Evolutionary conservation across 2,888 invertebrate species (phyloP), one percentile per base, ranked within the genome.

Genomic region (Auanema freiburgensis): DNA sequence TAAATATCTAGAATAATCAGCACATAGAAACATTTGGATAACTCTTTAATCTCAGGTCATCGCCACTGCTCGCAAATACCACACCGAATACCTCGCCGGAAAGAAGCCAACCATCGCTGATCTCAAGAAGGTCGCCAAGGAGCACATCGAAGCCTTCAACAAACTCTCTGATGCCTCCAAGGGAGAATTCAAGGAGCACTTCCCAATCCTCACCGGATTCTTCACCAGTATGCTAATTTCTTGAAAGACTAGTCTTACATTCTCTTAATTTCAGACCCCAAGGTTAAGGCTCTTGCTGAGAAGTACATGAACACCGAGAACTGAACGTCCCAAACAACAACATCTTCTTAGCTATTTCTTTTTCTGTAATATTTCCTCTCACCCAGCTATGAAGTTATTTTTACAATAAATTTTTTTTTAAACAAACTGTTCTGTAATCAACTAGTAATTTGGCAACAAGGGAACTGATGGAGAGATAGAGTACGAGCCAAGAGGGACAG

Each of bases 141-240:
- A 57, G 66, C 59, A 53, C 56, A 59, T 23, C 25, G 46, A 46
- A 1, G 46, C 0, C 0, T 46, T 46, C 46, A 43, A 16, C 33
- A 25, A 59, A 33, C 74, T 80, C 49, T 66, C 72, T 55, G 73
- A 71, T 0, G 79, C 71, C 8, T 71, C 79, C 65, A 81, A 81
- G 72, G 69, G 55, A 50, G 64, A 76, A 52, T 75, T 74, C 78
- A 67, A 71, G 65, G 41, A 21, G 11, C 49, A 78, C 53, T 69
- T 81, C 79, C 80, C 80, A 63, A 79, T 81, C 65, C 71, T 81
- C 63, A 76, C 80, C 67, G 65, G 62, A 49, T 68, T 80, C 63
- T 66, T 79, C 72, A 68, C 76, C 66, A 80, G 72, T 69, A 40
- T 67, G 65, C 50, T 55, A 14, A 41, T 40, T 53, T 21, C 16